Percentiles rank a stretch among this genome's conserved stretches.
These are phyloP conservation scores for Pangasianodon gigas DNA, from an alignment of 2,113 vertebrate genomes.

Conservation along the genomic window DNA sequence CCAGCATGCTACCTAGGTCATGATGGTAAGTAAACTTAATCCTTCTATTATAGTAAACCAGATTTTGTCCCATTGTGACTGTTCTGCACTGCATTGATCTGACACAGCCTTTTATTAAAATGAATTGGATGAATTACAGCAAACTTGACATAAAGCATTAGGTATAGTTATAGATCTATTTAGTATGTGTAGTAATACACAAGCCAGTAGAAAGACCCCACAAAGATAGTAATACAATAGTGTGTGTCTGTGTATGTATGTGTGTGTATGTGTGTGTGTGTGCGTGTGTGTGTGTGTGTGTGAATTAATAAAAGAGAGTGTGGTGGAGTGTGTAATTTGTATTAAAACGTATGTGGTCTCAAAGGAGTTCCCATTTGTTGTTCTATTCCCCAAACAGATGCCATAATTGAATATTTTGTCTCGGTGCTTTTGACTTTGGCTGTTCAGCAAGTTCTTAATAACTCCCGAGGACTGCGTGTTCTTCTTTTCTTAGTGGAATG, in stretches of 20 bases:
- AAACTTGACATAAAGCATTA: neutral
- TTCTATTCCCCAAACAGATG: conserved; percentile 19
- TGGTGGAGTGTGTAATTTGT: neutral
- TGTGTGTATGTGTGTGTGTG: neutral
- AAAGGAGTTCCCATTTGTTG: conserved; percentile 16
- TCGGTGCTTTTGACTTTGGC: conserved; percentile 15
- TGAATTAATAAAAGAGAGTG: neutral
- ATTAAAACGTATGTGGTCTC: neutral
- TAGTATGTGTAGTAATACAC: neutral
- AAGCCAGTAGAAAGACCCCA: neutral
- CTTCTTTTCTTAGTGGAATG: neutral
- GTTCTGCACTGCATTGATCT: neutral
- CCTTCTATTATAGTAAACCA: neutral
- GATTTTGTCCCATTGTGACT: neutral
- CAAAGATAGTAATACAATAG: neutral
- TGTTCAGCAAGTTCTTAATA: neutral
- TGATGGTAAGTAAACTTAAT: neutral
- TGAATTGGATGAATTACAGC: neutral
- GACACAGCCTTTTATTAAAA: neutral
- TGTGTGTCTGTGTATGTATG: conserved; percentile 12
- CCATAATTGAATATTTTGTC: conserved; percentile 13
- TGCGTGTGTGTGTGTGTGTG: neutral
- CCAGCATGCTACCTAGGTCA: neutral
- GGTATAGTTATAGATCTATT: neutral
- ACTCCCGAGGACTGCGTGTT: neutral